These are phyloP conservation scores for Rhamphomyia laevipes DNA, from an alignment of 2,888 invertebrate genomes.

Conservation along the genomic window DNA sequence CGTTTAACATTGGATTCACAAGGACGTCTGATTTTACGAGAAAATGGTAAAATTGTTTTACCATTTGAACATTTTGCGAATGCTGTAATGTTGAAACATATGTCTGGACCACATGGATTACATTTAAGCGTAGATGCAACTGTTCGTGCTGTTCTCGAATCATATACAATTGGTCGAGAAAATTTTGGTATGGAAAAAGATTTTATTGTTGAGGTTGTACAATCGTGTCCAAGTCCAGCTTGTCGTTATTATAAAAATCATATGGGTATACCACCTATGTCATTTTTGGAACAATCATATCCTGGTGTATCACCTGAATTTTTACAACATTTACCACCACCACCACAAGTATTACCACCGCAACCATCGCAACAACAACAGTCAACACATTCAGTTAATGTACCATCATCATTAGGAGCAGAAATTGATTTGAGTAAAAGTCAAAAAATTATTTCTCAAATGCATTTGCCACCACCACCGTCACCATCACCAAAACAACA, in stretches of 20 bases:
- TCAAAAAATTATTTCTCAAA: constrained; percentile 9
- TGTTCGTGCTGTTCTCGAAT: constrained; percentile 73
- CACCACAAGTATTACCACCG: constrained; percentile 20
- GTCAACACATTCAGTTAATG: not conserved
- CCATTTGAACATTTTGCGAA: constrained; percentile 86
- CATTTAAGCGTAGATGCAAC: constrained; percentile 77
- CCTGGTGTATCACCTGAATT: constrained; percentile 47
- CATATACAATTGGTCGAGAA: constrained; percentile 56
- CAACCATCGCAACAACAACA: constrained; percentile 12
- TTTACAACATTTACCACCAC: constrained; percentile 48
- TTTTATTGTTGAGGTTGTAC: constrained; percentile 77
- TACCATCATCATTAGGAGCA: not conserved
- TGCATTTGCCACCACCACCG: constrained; percentile 16
- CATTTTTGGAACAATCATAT: constrained; percentile 36
- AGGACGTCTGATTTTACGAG: constrained; percentile 67
- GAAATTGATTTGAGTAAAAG: constrained; percentile 12
- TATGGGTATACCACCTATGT: constrained; percentile 44
- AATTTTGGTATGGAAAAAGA: constrained; percentile 69
- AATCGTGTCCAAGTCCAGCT: constrained; percentile 78
- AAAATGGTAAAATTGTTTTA: constrained; percentile 79
- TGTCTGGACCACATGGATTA: constrained; percentile 77
- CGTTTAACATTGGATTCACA: constrained; percentile 73
- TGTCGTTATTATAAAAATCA: constrained; percentile 81
- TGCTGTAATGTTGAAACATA: constrained; percentile 82
- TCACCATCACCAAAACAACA: not conserved